phyloP scores from a whole-genome alignment of 30 jellyfish, hydroid and myxozoan species.

The Hydractinia symbiolongicarpus region DNA sequence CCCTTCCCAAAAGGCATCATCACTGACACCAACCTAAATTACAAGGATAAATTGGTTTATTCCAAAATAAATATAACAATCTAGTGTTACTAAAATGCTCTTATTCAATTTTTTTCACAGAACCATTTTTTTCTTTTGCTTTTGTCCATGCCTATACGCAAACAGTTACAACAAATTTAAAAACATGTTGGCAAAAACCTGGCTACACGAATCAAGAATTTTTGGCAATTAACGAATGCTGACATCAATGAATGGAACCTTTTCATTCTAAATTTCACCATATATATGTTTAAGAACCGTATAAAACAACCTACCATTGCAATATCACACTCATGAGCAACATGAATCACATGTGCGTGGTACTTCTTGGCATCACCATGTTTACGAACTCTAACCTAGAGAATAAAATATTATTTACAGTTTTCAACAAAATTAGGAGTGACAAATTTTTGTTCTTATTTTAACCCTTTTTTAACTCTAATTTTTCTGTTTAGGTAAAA shows the following conservation, averaged over 20 bases:
- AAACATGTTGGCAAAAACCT: too few relatives aligned
- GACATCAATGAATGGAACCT: background rate
- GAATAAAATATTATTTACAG: too few relatives aligned
- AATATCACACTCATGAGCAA: conserved; percentile 73
- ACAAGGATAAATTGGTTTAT: background rate
- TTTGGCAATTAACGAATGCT: background rate
- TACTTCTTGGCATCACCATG: conserved; percentile 88
- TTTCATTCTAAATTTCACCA: background rate
- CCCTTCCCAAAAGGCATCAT: conserved; percentile 69
- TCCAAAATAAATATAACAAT: background rate
- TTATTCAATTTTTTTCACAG: background rate
- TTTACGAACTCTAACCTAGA: conserved; percentile 64
- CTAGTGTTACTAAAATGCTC: background rate
- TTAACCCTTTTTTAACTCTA: too few relatives aligned
- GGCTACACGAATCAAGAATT: too few relatives aligned
- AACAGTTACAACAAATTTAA: too few relatives aligned
- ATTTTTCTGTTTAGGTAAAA: too few relatives aligned
- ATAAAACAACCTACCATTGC: conserved; percentile 48
- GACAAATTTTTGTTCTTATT: background rate
- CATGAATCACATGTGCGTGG: conserved; percentile 53
- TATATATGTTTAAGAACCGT: background rate
- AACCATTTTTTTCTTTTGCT: too few relatives aligned
- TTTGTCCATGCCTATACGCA: too few relatives aligned
- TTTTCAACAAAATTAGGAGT: background rate
- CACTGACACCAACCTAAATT: conserved; percentile 59